Percentiles rank a stretch among this genome's conserved stretches.
These are phyloP conservation scores for Lucinisca nassula DNA, from an alignment of 2,888 invertebrate genomes.

Conservation along the genomic window DNA sequence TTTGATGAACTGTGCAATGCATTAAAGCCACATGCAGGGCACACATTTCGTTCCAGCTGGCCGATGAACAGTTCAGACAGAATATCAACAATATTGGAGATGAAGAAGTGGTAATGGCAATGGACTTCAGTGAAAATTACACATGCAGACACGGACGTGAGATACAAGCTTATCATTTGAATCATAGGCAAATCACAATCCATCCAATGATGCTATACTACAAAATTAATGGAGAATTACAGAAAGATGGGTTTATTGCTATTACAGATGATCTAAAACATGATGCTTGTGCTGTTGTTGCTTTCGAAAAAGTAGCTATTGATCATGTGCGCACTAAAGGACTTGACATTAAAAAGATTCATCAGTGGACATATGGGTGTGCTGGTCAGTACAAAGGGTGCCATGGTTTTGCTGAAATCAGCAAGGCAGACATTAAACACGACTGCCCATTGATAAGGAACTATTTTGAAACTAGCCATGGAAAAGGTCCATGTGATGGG, in stretches of 20 bases:
- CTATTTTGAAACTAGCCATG: neutral
- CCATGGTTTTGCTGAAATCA: no score
- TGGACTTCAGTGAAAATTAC: conserved; percentile 50
- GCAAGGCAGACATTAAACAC: neutral
- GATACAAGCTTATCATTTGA: conserved; percentile 45
- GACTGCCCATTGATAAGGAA: neutral
- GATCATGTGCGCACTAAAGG: no score
- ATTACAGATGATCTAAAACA: conserved; percentile 40
- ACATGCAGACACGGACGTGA: conserved; percentile 32
- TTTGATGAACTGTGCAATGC: neutral
- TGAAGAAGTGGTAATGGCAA: conserved; percentile 29
- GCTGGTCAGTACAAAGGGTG: no score
- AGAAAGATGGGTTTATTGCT: neutral
- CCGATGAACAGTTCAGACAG: no score
- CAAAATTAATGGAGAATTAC: neutral
- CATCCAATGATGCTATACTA: conserved; percentile 34
- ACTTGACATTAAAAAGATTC: neutral
- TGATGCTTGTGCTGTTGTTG: conserved; percentile 18
- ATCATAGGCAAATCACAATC: conserved; percentile 30
- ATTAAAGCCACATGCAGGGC: conserved; percentile 20
- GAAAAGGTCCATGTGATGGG: neutral
- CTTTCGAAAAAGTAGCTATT: conserved; percentile 7
- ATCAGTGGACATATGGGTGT: neutral
- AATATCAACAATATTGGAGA: conserved; percentile 14
- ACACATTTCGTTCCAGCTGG: conserved; percentile 25